A percentile compares a stretch with the other conserved stretches of the same genome.
These are phyloP conservation scores for Hippoglossus stenolepis DNA, from an alignment of 2,113 vertebrate species.

Conservation along the genomic window DNA sequence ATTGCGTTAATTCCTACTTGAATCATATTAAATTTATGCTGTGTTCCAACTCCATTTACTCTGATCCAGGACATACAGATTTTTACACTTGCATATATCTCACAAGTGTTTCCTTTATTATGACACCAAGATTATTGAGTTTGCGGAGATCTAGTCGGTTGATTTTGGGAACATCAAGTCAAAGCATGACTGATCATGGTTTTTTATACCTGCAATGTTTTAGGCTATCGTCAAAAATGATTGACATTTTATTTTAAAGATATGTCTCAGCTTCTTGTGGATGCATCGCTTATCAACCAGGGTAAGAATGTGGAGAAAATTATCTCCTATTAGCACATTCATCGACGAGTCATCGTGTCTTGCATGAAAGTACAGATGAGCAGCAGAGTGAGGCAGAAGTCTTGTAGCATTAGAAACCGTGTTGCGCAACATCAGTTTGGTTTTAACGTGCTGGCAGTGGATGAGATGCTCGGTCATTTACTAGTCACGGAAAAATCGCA, in stretches of 20 bases:
- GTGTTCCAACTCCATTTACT: too few species aligned
- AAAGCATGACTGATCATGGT: not conserved
- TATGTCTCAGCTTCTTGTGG: not conserved
- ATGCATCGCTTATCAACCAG: not conserved
- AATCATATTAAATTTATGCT: not conserved
- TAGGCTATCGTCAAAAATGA: not conserved
- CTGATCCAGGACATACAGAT: too few species aligned
- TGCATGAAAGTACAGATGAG: constrained; percentile 8
- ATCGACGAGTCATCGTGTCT: not conserved
- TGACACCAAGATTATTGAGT: too few species aligned
- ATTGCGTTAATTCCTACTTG: not conserved
- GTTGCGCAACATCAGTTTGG: not conserved
- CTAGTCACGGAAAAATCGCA: constrained; percentile 10
- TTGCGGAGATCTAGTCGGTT: too few species aligned
- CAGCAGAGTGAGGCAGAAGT: not conserved
- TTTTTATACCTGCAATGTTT: not conserved
- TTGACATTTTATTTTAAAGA: too few species aligned
- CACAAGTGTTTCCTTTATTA: too few species aligned
- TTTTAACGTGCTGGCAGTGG: constrained; percentile 7
- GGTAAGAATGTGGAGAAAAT: not conserved
- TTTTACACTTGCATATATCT: too few species aligned
- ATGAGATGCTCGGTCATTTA: constrained; percentile 7
- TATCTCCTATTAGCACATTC: not conserved
- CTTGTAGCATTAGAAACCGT: not conserved
- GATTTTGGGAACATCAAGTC: not conserved